These are phyloP conservation scores for Micoletzkya japonica DNA, from an alignment of 2,888 invertebrate species.

Conservation along the genomic window DNA sequence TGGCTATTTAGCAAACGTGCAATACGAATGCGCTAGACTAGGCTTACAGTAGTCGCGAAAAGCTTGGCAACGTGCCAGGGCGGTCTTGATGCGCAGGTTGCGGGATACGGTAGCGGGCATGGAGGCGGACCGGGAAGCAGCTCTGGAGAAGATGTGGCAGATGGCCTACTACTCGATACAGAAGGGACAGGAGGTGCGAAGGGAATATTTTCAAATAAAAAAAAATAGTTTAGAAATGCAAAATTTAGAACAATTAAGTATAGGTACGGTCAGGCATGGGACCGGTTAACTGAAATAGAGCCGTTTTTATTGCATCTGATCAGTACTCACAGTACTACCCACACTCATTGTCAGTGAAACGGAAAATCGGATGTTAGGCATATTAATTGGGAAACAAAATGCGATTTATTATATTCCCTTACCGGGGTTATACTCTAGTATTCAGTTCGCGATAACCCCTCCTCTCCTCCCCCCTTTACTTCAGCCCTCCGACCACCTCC, in stretches of 20 bases:
- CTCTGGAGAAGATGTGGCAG: slow-evolving; percentile 16
- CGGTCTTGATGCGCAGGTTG: neutral
- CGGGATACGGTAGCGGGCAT: slow-evolving; percentile 9
- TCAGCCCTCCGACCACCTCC: slow-evolving; percentile 7
- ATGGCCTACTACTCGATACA: slow-evolving; percentile 15
- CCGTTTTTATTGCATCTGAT: too few species aligned
- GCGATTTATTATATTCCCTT: too few species aligned
- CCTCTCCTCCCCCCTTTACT: neutral
- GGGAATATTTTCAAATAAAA: too few species aligned
- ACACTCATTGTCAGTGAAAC: too few species aligned
- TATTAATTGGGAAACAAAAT: neutral
- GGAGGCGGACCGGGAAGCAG: slow-evolving; percentile 6
- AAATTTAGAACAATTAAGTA: too few species aligned
- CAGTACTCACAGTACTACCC: neutral
- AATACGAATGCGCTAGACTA: neutral
- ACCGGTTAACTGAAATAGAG: too few species aligned
- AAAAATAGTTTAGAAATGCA: too few species aligned
- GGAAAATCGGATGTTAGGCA: neutral
- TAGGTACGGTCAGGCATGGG: too few species aligned
- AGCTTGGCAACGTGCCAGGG: neutral
- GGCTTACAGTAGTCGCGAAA: neutral
- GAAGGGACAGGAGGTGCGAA: neutral
- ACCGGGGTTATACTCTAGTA: too few species aligned
- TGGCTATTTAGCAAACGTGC: neutral
- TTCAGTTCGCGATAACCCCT: too few species aligned